Evolutionary conservation across 92 coral and sea anemone species (phyloP).

Genomic region (Pocillopora meandrina): DNA sequence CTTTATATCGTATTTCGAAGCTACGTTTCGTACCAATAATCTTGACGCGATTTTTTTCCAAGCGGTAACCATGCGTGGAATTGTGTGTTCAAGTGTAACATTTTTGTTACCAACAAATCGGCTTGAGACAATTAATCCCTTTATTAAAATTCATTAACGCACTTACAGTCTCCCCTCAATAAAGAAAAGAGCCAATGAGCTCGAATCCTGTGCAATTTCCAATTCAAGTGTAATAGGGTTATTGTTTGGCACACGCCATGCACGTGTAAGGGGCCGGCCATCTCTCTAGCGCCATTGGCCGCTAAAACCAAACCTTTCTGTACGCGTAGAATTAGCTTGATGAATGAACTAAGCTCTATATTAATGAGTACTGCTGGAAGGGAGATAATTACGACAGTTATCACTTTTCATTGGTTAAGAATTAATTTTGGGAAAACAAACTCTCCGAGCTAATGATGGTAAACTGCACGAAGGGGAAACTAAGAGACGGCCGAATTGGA

Average conservation of each 20-base stretch:
- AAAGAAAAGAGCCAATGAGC: slow-evolving; percentile 64
- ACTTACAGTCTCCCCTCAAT: slow-evolving; percentile 79
- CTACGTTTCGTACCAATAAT: slow-evolving; percentile 9
- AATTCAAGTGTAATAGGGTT: slow-evolving; percentile 74
- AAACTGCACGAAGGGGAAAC: slow-evolving; percentile 61
- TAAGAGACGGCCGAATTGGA: slow-evolving; percentile 40
- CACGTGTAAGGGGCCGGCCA: slow-evolving; percentile 72
- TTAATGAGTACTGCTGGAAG: slow-evolving; percentile 85
- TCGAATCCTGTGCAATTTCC: slow-evolving; percentile 43
- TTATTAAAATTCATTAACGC: slow-evolving; percentile 91
- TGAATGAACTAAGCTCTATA: slow-evolving; percentile 70
- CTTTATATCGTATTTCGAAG: slow-evolving; percentile 1
- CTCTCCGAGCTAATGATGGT: slow-evolving; percentile 84
- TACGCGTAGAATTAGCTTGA: slow-evolving; percentile 81
- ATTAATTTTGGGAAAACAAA: slow-evolving; percentile 77
- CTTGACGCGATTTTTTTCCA: slow-evolving; percentile 20
- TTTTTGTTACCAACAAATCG: slow-evolving; percentile 81
- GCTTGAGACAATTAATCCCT: slow-evolving; percentile 74
- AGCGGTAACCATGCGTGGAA: slow-evolving; percentile 63
- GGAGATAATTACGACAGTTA: slow-evolving; percentile 75
- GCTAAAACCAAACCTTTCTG: slow-evolving; percentile 69
- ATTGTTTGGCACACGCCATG: slow-evolving; percentile 78
- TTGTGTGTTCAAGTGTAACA: slow-evolving; percentile 80
- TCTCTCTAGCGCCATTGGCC: slow-evolving; percentile 57
- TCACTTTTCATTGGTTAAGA: slow-evolving; percentile 75